Evolutionary conservation across 2,888 invertebrate species (phyloP).

Genomic region (Tachystola acroxantha): DNA sequence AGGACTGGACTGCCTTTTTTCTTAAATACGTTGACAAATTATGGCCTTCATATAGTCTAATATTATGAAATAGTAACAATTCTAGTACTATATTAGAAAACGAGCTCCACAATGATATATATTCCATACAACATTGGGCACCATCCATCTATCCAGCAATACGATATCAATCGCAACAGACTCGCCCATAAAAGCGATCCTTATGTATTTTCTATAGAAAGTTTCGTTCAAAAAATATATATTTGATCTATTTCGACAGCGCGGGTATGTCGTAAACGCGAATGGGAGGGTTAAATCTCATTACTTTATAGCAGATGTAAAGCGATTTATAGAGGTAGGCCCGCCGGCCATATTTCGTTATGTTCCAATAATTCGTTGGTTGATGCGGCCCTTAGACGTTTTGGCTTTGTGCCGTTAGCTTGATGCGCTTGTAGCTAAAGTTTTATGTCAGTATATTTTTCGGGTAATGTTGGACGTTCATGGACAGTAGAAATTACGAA

Average conservation of each 20-base stretch:
- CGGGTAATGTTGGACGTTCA: not conserved
- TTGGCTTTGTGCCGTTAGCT: conserved; percentile 1
- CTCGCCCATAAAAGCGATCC: conserved; percentile 9
- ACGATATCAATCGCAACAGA: conserved; percentile 14
- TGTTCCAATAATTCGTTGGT: conserved; percentile 64
- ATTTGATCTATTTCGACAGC: conserved; percentile 53
- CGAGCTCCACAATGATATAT: conserved; percentile 18
- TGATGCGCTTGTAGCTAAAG: conserved; percentile 2
- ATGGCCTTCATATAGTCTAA: too few species aligned
- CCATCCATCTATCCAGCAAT: conserved; percentile 8
- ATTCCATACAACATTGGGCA: too few species aligned
- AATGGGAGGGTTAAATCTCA: conserved; percentile 71
- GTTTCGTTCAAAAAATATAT: conserved; percentile 32
- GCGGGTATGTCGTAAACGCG: conserved; percentile 60
- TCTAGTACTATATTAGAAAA: too few species aligned
- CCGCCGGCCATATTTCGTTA: conserved; percentile 64
- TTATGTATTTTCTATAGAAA: conserved; percentile 9
- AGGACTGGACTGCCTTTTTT: too few species aligned
- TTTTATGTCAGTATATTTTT: conserved; percentile 5
- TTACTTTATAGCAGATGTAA: conserved; percentile 74
- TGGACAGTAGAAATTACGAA: too few species aligned
- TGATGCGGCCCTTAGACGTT: conserved; percentile 19
- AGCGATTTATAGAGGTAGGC: conserved; percentile 66
- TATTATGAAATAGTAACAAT: too few species aligned
- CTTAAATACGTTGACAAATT: too few species aligned